Percentiles rank a stretch among this genome's conserved stretches.
These are phyloP conservation scores for Naja naja DNA, from an alignment of 2,113 vertebrate species.

Conservation along the genomic window DNA sequence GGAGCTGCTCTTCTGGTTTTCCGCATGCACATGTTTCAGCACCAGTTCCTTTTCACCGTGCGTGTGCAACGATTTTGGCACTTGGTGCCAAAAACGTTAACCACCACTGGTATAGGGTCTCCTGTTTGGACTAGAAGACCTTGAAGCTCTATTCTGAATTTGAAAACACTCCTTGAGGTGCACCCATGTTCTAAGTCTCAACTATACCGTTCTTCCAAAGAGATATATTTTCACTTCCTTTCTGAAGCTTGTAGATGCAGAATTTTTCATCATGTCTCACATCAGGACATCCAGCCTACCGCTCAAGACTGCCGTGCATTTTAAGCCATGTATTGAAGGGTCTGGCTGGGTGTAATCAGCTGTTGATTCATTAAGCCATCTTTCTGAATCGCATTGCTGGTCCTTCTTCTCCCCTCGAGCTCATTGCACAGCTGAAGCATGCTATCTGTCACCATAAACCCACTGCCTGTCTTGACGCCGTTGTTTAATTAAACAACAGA, in stretches of 20 bases:
- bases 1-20: no score
- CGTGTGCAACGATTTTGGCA: no score
- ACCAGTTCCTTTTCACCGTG: no score
- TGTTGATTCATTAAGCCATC: not conserved
- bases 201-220: not conserved
- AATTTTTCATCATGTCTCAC: not conserved
- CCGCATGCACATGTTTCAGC: no score
- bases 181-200: not conserved
- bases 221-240: not conserved
- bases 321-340: not conserved
- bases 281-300: not conserved
- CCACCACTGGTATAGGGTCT: no score
- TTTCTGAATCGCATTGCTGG: conserved; percentile 1
- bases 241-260: not conserved
- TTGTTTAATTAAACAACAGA: conserved; percentile 39
- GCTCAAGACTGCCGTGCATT: not conserved
- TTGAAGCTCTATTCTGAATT: no score
- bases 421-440: not conserved
- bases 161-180: not conserved
- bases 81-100: no score
- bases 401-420: not conserved
- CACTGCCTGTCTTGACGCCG: not conserved
- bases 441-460: not conserved
- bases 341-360: not conserved
- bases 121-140: no score